phyloP scores from a whole-genome alignment of 2,113 vertebrate genomes.

The Dolichallabes microphthalmus region DNA sequence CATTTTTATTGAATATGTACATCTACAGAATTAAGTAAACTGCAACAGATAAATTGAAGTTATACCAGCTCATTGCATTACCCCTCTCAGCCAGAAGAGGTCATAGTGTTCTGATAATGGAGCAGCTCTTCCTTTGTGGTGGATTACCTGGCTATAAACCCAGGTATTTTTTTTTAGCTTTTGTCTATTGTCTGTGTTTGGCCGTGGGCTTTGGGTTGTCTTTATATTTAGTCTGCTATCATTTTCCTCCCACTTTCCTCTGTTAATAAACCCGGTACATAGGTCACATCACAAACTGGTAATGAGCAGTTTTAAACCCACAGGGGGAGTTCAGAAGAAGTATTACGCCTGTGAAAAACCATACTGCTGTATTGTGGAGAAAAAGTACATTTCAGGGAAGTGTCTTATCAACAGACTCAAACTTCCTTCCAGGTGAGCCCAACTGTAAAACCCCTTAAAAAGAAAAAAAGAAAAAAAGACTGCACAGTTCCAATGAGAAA shows the following conservation, averaged over 20 bases:
- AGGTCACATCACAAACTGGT: not conserved
- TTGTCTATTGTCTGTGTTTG: not conserved
- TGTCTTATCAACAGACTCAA: not conserved
- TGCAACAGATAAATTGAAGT: not conserved
- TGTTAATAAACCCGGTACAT: not conserved
- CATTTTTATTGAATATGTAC: not conserved
- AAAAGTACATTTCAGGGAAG: not conserved
- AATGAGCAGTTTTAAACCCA: not conserved
- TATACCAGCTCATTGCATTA: not conserved
- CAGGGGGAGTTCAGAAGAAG: not conserved
- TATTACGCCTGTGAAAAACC: not conserved
- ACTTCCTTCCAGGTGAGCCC: not conserved
- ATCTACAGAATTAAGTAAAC: not conserved
- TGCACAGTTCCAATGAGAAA: not conserved
- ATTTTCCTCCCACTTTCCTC: no score
- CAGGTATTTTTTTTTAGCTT: not conserved
- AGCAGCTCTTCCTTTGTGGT: not conserved
- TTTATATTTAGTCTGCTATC: not conserved
- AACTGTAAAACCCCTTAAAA: not conserved
- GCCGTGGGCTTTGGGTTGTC: not conserved
- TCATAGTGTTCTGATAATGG: not conserved
- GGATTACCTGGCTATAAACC: not conserved
- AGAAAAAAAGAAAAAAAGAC: no score
- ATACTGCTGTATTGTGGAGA: not conserved
- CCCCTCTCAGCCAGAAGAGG: not conserved